Evolutionary conservation across 1,140 invertebrate genomes (phyloP).

Genomic region (Brachionus manjavacas): DNA sequence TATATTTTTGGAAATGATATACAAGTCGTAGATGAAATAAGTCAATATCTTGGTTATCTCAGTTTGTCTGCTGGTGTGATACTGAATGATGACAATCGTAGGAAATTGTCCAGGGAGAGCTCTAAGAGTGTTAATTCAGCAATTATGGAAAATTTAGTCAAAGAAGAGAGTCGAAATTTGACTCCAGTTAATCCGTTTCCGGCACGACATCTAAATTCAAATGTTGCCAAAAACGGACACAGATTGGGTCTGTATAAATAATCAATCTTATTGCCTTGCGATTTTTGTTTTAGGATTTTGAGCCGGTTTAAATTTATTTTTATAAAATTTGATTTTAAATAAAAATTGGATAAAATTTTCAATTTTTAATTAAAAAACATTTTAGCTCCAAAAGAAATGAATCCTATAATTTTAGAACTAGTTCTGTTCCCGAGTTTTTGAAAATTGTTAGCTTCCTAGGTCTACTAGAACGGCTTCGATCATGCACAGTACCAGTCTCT

Average conservation of each 20-base stretch:
- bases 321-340: not conserved
- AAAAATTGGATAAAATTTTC: not conserved
- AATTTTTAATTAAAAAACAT: no score
- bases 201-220: constrained; percentile 8
- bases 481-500: no score
- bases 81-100: not conserved
- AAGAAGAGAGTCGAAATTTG: not conserved
- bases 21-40: no score
- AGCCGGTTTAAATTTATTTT: not conserved
- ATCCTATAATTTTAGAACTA: no score
- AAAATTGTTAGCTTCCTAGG: no score
- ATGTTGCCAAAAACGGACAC: constrained; percentile 28
- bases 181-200: constrained; percentile 36
- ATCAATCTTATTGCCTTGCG: not conserved
- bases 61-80: not conserved
- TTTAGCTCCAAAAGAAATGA: no score
- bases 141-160: constrained; percentile 35
- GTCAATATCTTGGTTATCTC: no score
- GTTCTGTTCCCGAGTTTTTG: no score
- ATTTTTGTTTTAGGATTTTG: not conserved
- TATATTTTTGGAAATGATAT: no score
- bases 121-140: not conserved
- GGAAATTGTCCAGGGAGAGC: constrained; percentile 1
- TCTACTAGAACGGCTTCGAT: no score
- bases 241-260: constrained; percentile 30